Conservation (phyloP, 2,888 invertebrate genomes). For the Pandemis heparana region DNA sequence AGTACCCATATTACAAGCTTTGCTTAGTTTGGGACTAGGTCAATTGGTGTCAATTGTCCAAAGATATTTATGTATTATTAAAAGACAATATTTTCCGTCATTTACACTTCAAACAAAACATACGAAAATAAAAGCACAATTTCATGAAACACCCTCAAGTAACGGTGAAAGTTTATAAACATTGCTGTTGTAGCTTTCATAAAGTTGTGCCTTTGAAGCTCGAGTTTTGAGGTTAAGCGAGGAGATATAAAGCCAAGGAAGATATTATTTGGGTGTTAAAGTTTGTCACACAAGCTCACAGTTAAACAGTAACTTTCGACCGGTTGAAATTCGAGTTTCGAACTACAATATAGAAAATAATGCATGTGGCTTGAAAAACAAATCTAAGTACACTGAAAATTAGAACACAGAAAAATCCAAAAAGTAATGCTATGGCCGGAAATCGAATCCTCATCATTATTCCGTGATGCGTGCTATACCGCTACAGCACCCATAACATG, state of each 20-base stretch:
- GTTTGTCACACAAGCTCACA: background rate
- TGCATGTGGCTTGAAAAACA: background rate
- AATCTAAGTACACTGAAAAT: too few relatives aligned
- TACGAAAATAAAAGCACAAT: slow-evolving; percentile 19
- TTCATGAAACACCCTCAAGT: slow-evolving; percentile 3
- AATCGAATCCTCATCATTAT: too few relatives aligned
- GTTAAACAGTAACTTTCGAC: background rate
- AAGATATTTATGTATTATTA: too few relatives aligned
- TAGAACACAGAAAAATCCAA: too few relatives aligned
- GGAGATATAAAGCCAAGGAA: slow-evolving; percentile 11
- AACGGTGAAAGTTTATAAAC: slow-evolving; percentile 23
- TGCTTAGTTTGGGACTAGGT: too few relatives aligned
- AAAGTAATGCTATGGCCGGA: too few relatives aligned
- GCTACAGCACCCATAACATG: too few relatives aligned
- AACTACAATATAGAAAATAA: background rate
- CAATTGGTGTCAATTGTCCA: too few relatives aligned
- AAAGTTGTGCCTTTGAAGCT: slow-evolving; percentile 11
- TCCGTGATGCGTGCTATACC: too few relatives aligned
- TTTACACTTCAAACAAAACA: background rate
- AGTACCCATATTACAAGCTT: too few relatives aligned
- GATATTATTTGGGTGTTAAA: slow-evolving; percentile 5
- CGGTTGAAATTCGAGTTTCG: background rate
- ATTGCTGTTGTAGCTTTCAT: slow-evolving; percentile 4
- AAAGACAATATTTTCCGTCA: background rate
- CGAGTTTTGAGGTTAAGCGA: slow-evolving; percentile 12